Evolutionary conservation across 2,888 invertebrate species (phyloP), one percentile per base, ranked within the genome.

Genomic region (Adineta ricciae): DNA sequence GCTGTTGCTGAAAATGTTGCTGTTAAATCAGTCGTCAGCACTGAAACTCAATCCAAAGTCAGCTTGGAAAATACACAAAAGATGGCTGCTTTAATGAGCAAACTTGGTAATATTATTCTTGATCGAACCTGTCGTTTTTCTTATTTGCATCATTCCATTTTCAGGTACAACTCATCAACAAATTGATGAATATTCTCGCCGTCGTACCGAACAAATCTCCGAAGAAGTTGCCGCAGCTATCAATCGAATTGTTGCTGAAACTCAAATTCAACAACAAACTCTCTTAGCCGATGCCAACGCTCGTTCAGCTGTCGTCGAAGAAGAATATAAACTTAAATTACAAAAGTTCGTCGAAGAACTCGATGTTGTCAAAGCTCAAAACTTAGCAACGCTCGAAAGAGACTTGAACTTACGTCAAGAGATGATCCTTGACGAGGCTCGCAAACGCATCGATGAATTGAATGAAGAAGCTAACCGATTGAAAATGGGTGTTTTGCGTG

Each of bases 381-480:
- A 73, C 36, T 73, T 73, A 73, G 3, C 38, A 38, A 73, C 38
- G 21, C 38, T 73, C 21, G 73, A 38, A 73, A 73, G 38, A 73
- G 73, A 73, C 38, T 38, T 73, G 38, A 73, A 73, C 38, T 73
- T 73, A 38, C 73, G 73, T 73, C 73, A 73, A 73, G 73, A 73
- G 38, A 36, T 38, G 38, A 73, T 73, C 8, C 38, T 73, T 36
- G 73, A 73, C 19, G 7, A 36, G 9, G 73, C 73, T 24, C 32
- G 32, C 36, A 36, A 0, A 73, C 73, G 73, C 38, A 73, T 73
- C 36, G 73, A 73, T 73, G 73, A 38, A 21, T 73, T 73, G 38
- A 73, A 73, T 73, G 73, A 73, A 73, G 38, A 73, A 73, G 73
- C 38, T 27, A 73, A 73, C 36, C 73, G 73, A 21, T 73, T 73